Evolutionary conservation across 2,113 vertebrate species (phyloP).

Genomic region (Vanacampus margaritifer): DNA sequence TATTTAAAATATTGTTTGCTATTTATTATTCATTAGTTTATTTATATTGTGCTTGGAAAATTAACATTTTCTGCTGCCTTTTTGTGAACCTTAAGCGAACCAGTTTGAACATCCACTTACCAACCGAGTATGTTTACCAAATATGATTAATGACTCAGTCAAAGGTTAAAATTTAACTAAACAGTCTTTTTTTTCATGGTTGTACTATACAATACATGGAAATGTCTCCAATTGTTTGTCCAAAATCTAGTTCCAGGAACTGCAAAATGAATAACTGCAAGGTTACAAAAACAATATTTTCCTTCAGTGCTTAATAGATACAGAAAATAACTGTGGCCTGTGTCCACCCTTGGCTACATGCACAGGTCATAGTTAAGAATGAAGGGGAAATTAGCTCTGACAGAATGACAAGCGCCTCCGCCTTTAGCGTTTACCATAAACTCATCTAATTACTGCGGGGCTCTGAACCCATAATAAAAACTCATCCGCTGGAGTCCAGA

Average conservation of each 20-base stretch:
- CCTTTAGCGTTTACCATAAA: slow-evolving; percentile 67
- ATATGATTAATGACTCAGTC: no score
- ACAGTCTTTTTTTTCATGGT: not conserved
- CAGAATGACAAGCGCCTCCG: slow-evolving; percentile 68
- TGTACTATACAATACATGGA: not conserved
- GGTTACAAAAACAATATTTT: slow-evolving; percentile 34
- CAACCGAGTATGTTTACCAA: no score
- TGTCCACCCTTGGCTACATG: slow-evolving; percentile 44
- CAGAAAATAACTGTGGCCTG: slow-evolving; percentile 15
- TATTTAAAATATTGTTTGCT: no score
- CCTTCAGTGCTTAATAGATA: slow-evolving; percentile 15
- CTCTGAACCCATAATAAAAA: slow-evolving; percentile 68
- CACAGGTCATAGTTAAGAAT: slow-evolving; percentile 42
- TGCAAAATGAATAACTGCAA: slow-evolving; percentile 33
- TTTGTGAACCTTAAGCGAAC: no score
- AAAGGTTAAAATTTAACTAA: not conserved
- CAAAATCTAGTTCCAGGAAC: slow-evolving; percentile 29
- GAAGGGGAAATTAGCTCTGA: slow-evolving; percentile 63
- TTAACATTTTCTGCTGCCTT: no score
- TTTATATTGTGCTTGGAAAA: no score
- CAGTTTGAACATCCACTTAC: no score
- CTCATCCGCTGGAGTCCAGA: slow-evolving; percentile 57
- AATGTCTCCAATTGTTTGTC: not conserved
- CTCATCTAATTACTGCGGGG: slow-evolving; percentile 70
- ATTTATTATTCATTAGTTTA: no score